Evolutionary conservation across 1,140 invertebrate species (phyloP).

Genomic region (Goniozus legneri): DNA sequence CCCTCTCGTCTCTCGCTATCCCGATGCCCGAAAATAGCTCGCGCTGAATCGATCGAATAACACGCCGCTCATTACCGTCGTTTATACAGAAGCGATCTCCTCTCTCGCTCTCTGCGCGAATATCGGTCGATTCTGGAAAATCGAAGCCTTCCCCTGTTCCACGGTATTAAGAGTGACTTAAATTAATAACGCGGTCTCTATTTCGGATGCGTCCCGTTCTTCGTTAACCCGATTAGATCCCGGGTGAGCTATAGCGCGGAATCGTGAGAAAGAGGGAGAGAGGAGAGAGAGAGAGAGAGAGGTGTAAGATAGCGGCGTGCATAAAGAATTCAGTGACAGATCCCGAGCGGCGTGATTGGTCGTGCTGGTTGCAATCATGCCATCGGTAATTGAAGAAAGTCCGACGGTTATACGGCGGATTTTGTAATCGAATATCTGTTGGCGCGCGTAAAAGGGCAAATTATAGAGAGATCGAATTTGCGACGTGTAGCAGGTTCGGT

Average conservation of each 20-base stretch:
- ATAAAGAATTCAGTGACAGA: slow-evolving; percentile 38
- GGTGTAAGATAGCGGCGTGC: slow-evolving; percentile 28
- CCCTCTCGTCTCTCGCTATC: no score
- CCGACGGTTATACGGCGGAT: slow-evolving; percentile 30
- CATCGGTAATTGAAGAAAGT: slow-evolving; percentile 34
- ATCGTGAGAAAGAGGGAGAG: no score
- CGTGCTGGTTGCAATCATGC: slow-evolving; percentile 28
- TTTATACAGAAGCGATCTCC: no score
- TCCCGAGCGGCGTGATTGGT: slow-evolving; percentile 27
- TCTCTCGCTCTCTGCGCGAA: no score
- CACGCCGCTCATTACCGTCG: no score
- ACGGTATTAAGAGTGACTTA: slow-evolving; percentile 30
- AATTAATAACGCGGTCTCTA: slow-evolving; percentile 39
- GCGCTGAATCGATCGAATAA: no score
- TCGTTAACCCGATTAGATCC: slow-evolving; percentile 42
- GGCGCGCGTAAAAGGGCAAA: background rate
- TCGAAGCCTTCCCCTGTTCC: no score
- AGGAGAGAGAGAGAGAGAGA: slow-evolving; percentile 27
- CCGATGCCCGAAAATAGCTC: no score
- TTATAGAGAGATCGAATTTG: slow-evolving; percentile 1
- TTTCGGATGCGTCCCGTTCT: slow-evolving; percentile 39
- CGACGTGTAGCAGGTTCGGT: no score
- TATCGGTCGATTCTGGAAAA: no score
- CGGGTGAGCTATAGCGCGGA: no score
- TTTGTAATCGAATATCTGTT: slow-evolving; percentile 20